Evolutionary conservation across 2,797 vertebrate genomes (phyloP), one percentile per base, ranked within the genome.

Genomic region (Rachycentron canadum): DNA sequence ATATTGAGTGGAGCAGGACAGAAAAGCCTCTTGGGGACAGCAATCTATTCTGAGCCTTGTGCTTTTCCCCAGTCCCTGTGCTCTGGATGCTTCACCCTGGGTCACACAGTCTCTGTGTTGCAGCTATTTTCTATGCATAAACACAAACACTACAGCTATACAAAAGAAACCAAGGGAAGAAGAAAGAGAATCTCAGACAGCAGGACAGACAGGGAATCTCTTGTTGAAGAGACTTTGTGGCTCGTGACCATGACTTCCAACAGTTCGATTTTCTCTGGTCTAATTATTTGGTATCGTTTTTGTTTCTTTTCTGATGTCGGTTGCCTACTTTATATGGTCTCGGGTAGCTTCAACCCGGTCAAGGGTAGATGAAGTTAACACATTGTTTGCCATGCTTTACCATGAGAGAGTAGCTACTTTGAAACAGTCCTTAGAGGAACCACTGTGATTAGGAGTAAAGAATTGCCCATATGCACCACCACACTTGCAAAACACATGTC

Each of bases 31-130:
- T 56, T 70, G 69, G 88, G 89, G 79, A 88, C 58, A 57, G 16
- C 38, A 30, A 67, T 79, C 69, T 92, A 93, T 93, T 93, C 87
- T 90, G 70, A 89, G 90, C 57, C 43, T 47, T 75, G 76, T 85
- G 62, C 78, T 83, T 87, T 81, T 79, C 86, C 81, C 78, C 60
- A 57, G 77, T 69, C 79, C 66, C 67, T 82, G 67, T 68, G 13
- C 72, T 84, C 62, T 80, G 81, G 62, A 86, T 83, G 70, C 66
- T 87, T 76, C 26, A 40, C 75, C 77, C 26, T 69, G 82, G 86
- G 89, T 87, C 87, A 72, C 72, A 78, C 70, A 70, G 77, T 81
- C 82, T 79, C 81, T 77, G 73, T 81, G 60, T 81, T 10, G 40
- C 56, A 72, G 70, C 81, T 86, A 78, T 91, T 91, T 89, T 89